These are phyloP conservation scores for Agelaius tricolor DNA, from an alignment of 2,113 vertebrate genomes.

Conservation along the genomic window DNA sequence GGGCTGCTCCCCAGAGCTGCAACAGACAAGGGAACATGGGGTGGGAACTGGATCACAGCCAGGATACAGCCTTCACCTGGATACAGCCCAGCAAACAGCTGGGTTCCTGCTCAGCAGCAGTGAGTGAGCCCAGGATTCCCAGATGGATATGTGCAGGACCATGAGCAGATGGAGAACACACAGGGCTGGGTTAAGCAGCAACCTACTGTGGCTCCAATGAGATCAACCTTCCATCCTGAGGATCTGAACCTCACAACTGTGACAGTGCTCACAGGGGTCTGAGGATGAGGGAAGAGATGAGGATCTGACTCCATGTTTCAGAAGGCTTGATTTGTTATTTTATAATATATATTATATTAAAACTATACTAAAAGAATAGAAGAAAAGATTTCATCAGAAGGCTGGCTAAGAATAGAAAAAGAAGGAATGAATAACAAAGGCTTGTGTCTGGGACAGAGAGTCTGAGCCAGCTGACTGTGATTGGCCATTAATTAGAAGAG, in stretches of 20 bases:
- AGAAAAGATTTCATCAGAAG: too few species aligned
- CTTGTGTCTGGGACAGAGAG: too few species aligned
- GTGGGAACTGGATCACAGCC: background rate
- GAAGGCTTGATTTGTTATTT: too few species aligned
- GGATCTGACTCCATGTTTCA: too few species aligned
- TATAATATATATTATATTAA: too few species aligned
- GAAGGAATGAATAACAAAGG: too few species aligned
- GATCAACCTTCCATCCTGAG: background rate
- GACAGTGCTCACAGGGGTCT: too few species aligned
- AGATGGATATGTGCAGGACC: background rate
- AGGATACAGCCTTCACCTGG: background rate
- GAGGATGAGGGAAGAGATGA: too few species aligned
- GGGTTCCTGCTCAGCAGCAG: background rate
- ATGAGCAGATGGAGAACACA: fast-evolving
- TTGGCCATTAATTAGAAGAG: too few species aligned
- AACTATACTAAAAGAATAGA: too few species aligned
- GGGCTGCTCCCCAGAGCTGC: slow-evolving; percentile 10
- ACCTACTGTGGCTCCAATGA: background rate
- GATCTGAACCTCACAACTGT: background rate
- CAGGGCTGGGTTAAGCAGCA: background rate
- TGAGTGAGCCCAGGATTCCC: background rate
- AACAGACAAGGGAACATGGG: background rate
- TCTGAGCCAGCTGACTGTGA: too few species aligned
- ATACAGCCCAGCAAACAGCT: background rate
- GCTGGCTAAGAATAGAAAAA: too few species aligned